Evolutionary conservation across 1,140 invertebrate genomes (phyloP).

Genomic region (Drosophila quadrilineata): DNA sequence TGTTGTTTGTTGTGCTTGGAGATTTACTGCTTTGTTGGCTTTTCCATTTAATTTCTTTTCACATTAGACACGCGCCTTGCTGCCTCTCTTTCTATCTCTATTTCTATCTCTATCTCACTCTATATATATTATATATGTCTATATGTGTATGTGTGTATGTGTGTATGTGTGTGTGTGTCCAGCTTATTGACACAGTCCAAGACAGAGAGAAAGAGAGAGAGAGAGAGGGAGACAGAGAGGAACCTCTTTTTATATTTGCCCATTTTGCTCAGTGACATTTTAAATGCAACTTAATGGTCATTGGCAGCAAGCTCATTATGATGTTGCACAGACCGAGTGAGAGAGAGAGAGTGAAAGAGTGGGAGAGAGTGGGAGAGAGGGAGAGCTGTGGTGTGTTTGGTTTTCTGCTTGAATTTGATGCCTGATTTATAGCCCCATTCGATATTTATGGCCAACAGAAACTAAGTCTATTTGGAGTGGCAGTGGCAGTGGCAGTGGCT

Average conservation of each 20-base stretch:
- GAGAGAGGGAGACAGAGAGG: too few species aligned
- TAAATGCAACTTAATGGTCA: conserved; percentile 72
- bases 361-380: not conserved
- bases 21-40: conserved; percentile 71
- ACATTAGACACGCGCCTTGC: conserved; percentile 46
- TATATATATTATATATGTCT: not conserved
- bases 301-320: conserved; percentile 39
- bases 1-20: conserved; percentile 71
- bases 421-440: conserved; percentile 25
- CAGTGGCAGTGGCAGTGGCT: too few species aligned
- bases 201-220: too few species aligned
- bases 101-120: not conserved
- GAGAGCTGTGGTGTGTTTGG: not conserved
- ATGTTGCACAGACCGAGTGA: conserved; percentile 11
- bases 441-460: conserved; percentile 12
- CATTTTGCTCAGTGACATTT: conserved; percentile 64
- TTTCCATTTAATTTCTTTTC: conserved; percentile 69
- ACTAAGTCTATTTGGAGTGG: conserved; percentile 1
- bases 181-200: conserved; percentile 16
- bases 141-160: not conserved
- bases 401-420: not conserved
- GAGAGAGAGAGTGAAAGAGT: not conserved
- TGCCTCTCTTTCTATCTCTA: not conserved
- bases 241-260: too few species aligned
- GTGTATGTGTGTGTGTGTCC: conserved; percentile 1